Base-by-base conservation (phyloP, 2,113 vertebrate species). In the Nesogale talazaci region DNA sequence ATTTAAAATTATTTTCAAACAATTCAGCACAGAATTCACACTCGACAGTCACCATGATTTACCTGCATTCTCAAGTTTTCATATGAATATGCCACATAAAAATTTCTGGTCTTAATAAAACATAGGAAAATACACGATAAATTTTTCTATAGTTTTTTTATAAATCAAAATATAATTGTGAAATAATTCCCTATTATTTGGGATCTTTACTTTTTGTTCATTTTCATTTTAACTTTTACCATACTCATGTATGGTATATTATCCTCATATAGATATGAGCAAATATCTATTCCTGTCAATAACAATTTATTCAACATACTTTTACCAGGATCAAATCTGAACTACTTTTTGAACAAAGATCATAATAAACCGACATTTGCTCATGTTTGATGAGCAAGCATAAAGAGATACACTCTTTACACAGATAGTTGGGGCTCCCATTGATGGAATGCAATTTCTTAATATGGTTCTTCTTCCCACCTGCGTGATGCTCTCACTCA, bases 271-370 rank as follows among this genome's bases (percentile, higher is more conserved):
- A 57, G 77, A 91, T 69, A 42, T 78, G n/a, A 90, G 80, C 25
- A 81, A 10, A 42, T 65, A 11, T n/a, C 92, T 52, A 12, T 27
- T 69, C 25, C 0, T 67, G n/a, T 31, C 83, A 65, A 1, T 81
- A 89, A 67, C 3, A 81, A 16, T 19, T 19, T 5, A 89, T 89
- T 86, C 86, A 9, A 92, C 88, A 67, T 67, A 76, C 12, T 82
- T 83, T 52, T 27, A 83, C 63, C 16, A 88, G 85, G 94, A 93
- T 77, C 78, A 93, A 92, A 79, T 88, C 23, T 72, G 59, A 93
- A 86, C 16, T 20, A 76, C 15, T 92, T 95, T 76, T 63, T 67
- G 69, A 86, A 77, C 36, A 89, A 77, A 59, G 31, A 82, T 19
- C 12, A 78, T 86, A 76, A 69, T 52, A 70, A 38, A 76, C 15